Conservation (phyloP, 2,113 vertebrate genomes). For the Dissostichus mawsoni region DNA sequence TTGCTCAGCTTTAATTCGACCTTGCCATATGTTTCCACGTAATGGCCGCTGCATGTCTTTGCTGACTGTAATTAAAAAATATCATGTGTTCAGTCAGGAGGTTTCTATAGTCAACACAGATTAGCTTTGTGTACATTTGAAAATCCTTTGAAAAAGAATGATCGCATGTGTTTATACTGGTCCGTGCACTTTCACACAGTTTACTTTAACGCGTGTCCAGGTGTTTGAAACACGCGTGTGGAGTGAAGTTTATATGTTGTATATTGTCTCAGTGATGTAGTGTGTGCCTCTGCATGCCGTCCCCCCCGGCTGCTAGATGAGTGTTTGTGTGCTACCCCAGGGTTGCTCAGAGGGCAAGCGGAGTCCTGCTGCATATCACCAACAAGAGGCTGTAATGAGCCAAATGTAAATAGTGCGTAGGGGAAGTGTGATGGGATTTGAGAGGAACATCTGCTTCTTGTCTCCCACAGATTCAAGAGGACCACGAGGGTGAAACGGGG, state of each 20-base stretch:
- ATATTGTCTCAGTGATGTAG: slow-evolving; percentile 1
- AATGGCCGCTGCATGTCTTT: slow-evolving; percentile 39
- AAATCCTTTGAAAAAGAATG: slow-evolving; percentile 13
- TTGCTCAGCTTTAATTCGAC: slow-evolving; percentile 47
- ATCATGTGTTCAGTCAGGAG: slow-evolving; percentile 42
- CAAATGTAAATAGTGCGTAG: slow-evolving; percentile 78
- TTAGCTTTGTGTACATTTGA: slow-evolving; percentile 23
- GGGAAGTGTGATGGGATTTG: slow-evolving; percentile 70
- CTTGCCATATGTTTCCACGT: slow-evolving; percentile 43
- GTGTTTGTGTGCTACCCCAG: slow-evolving; percentile 72
- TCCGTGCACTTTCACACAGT: slow-evolving; percentile 6
- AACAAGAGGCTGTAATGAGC: slow-evolving; percentile 78
- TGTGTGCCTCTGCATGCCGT: slow-evolving; percentile 11
- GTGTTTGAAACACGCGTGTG: not conserved
- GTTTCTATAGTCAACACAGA: slow-evolving; percentile 30
- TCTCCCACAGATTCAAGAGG: slow-evolving; percentile 90
- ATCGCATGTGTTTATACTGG: not conserved
- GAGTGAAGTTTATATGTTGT: not conserved
- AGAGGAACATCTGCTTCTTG: slow-evolving; percentile 78
- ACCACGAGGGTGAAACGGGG: slow-evolving; percentile 95
- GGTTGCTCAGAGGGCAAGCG: slow-evolving; percentile 72
- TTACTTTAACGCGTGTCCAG: not conserved
- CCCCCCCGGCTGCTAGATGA: slow-evolving; percentile 57
- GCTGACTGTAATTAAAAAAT: slow-evolving; percentile 50
- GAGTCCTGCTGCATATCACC: slow-evolving; percentile 73